A percentile compares a stretch with the other conserved stretches of the same genome.
These are phyloP conservation scores for Pocillopora grandis DNA, from an alignment of 92 coral and sea anemone species.

Conservation along the genomic window DNA sequence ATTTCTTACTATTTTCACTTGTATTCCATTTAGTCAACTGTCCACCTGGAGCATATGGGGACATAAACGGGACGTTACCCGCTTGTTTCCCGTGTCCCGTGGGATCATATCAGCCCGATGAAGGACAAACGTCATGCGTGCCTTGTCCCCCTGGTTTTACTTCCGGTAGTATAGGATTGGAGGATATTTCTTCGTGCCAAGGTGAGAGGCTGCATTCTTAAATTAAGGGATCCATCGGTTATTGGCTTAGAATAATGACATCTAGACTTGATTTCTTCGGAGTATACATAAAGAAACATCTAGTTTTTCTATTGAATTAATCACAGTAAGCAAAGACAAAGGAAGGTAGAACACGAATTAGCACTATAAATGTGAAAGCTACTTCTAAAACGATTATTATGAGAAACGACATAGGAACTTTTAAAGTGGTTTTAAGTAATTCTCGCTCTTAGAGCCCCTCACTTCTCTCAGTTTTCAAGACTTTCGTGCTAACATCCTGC, in stretches of 20 bases:
- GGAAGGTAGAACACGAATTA: no score
- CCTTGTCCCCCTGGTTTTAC: constrained; percentile 63
- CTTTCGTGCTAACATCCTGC: neutral
- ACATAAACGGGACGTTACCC: constrained; percentile 12
- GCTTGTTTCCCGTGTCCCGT: constrained; percentile 52
- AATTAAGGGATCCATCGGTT: no score
- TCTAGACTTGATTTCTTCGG: neutral
- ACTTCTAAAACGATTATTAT: no score
- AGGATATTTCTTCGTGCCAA: constrained; percentile 47
- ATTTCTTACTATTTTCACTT: neutral
- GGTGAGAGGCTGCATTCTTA: constrained; percentile 12
- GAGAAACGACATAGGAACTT: no score
- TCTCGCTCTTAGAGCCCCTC: neutral
- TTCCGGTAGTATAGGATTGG: constrained; percentile 39
- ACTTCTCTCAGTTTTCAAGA: neutral
- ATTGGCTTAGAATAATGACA: neutral
- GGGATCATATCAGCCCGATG: constrained; percentile 59
- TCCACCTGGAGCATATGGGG: constrained; percentile 36
- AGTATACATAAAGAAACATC: no score
- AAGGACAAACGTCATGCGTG: constrained; percentile 53
- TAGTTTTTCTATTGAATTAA: no score
- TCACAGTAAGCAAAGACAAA: no score
- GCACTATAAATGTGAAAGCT: no score
- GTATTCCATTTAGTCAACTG: constrained; percentile 26
- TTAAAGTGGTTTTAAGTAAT: no score